Evolutionary conservation across 53 echinoderm and acorn worm genomes (phyloP).

Genomic region (Henricia sp.): DNA sequence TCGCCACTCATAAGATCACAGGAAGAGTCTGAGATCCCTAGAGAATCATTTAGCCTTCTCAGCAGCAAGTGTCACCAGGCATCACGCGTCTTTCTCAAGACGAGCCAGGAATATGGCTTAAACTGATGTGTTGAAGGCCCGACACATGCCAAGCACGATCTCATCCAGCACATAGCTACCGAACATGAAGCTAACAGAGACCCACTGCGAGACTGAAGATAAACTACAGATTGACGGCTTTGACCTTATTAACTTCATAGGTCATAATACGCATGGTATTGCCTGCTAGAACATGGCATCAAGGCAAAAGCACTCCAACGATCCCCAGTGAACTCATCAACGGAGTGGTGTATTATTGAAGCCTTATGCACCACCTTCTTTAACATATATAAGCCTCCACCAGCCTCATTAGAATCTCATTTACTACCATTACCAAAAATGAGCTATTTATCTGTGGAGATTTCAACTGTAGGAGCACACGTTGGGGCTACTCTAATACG

Average conservation of each 20-base stretch:
- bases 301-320: neutral
- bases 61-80: no score
- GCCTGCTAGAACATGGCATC: constrained; percentile 12
- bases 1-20: no score
- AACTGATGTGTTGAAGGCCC: neutral
- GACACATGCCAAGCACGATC: neutral
- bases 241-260: constrained; percentile 1
- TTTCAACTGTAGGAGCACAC: no score
- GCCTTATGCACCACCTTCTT: constrained; percentile 7
- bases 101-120: neutral
- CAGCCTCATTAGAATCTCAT: no score
- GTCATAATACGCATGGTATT: constrained; percentile 7
- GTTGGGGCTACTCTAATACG: no score
- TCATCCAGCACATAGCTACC: neutral
- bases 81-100: neutral
- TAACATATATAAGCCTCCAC: neutral
- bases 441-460: no score
- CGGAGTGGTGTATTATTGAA: neutral
- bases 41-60: no score
- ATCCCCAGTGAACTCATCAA: constrained; percentile 17
- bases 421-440: no score
- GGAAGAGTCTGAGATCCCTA: no score
- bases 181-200: constrained; percentile 17
- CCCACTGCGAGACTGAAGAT: constrained; percentile 7
- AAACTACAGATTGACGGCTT: neutral